Conservation (phyloP, 2,888 invertebrate species). For the Dasypogon diadema region DNA sequence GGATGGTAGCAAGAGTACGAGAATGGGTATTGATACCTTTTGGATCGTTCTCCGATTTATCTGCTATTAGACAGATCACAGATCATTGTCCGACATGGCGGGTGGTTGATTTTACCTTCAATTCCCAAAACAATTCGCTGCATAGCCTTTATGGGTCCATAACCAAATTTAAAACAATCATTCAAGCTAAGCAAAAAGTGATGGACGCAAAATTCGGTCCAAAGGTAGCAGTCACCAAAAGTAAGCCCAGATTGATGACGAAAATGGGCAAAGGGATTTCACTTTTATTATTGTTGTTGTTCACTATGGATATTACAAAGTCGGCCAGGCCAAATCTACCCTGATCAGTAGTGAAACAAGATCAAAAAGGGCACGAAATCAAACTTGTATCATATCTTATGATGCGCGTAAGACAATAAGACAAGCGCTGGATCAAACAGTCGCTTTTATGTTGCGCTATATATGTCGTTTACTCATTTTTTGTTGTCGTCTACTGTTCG, state of each 20-base stretch:
- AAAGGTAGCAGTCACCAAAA: slow-evolving; percentile 13
- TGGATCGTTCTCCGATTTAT: slow-evolving; percentile 10
- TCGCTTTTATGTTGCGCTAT: slow-evolving; percentile 44
- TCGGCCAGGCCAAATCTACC: slow-evolving; percentile 32
- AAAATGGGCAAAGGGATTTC: slow-evolving; percentile 53
- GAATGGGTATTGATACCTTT: slow-evolving; percentile 38
- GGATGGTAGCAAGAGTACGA: no score
- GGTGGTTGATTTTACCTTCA: slow-evolving; percentile 34
- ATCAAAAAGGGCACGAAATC: slow-evolving; percentile 38
- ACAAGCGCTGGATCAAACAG: slow-evolving; percentile 43
- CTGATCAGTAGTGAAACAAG: slow-evolving; percentile 44
- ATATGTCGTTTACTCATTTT: slow-evolving; percentile 49
- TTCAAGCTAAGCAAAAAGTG: slow-evolving; percentile 20
- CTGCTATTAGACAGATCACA: slow-evolving; percentile 37
- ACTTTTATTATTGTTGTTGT: slow-evolving; percentile 52
- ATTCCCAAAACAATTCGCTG: slow-evolving; percentile 47
- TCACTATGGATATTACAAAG: slow-evolving; percentile 39
- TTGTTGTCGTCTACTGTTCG: slow-evolving; percentile 26
- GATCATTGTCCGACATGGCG: slow-evolving; percentile 33
- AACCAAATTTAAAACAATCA: slow-evolving; percentile 50
- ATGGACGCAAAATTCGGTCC: slow-evolving; percentile 29
- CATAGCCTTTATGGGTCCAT: slow-evolving; percentile 50
- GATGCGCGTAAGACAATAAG: slow-evolving; percentile 50
- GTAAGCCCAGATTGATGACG: slow-evolving; percentile 37
- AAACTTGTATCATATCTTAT: slow-evolving; percentile 49